phyloP scores from a whole-genome alignment of 92 coral and sea anemone genomes.

The Pocillopora grandis region DNA sequence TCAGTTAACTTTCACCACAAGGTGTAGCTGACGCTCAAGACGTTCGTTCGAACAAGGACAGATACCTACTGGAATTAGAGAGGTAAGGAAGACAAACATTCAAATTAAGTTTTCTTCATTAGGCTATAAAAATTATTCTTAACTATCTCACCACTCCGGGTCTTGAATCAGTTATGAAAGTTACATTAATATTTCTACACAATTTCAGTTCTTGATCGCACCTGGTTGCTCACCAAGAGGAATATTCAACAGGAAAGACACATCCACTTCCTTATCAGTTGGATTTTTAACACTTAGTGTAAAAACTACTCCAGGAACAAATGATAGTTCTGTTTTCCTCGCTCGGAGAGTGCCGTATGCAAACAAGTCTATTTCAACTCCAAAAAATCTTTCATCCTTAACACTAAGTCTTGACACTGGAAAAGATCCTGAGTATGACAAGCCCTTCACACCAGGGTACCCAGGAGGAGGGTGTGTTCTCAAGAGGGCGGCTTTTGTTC shows the following conservation, averaged over 20 bases:
- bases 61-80: no score
- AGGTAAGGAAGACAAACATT: no score
- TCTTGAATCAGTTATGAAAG: no score
- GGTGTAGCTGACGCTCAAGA: no score
- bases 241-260: slow-evolving; percentile 75
- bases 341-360: slow-evolving; percentile 74
- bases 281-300: slow-evolving; percentile 75
- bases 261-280: slow-evolving; percentile 54
- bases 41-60: no score
- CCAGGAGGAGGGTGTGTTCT: slow-evolving; percentile 87
- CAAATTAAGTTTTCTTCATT: no score
- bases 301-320: slow-evolving; percentile 72
- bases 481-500: slow-evolving; percentile 66
- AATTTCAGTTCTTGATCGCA: not conserved
- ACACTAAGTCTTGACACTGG: slow-evolving; percentile 78
- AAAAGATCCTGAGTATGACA: slow-evolving; percentile 77
- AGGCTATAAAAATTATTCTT: no score
- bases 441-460: slow-evolving; percentile 75
- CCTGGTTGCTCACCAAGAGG: slow-evolving; percentile 88
- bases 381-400: slow-evolving; percentile 66
- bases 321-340: slow-evolving; percentile 62
- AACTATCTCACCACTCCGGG: no score
- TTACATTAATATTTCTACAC: no score
- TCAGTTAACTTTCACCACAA: no score
- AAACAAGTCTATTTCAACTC: slow-evolving; percentile 67